Evolutionary conservation across 2,797 vertebrate genomes (phyloP).

Genomic region (Mus spretus): DNA sequence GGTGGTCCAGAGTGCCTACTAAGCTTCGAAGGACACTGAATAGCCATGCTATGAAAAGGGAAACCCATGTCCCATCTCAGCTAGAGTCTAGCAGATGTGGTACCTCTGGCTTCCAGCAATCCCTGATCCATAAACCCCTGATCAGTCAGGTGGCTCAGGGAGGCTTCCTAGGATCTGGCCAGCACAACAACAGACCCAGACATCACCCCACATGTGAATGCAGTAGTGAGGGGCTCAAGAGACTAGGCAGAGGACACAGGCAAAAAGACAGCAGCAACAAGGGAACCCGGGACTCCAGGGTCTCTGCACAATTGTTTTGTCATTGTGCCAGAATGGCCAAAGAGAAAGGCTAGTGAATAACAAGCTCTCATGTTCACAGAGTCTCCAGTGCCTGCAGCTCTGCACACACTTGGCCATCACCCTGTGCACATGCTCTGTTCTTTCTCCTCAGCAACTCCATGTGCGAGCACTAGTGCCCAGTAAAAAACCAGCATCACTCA

Average conservation of each 20-base stretch:
- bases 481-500: neutral
- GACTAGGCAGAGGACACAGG: neutral
- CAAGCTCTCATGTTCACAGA: neutral
- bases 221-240: neutral
- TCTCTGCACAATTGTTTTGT: accelerated
- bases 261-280: neutral
- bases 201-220: neutral
- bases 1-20: neutral
- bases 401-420: accelerated
- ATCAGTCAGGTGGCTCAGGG: neutral
- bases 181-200: neutral
- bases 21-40: neutral
- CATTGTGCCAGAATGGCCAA: neutral
- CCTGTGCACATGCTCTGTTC: neutral
- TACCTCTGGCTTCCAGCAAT: neutral
- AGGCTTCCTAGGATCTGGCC: neutral
- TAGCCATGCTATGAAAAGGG: accelerated
- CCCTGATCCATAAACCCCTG: neutral
- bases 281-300: accelerated
- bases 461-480: neutral
- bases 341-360: neutral
- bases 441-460: neutral
- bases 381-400: neutral
- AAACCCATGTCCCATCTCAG: neutral
- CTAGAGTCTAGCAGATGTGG: neutral